phyloP scores from a whole-genome alignment of 2,113 vertebrate genomes.

The Etia nguti region DNA sequence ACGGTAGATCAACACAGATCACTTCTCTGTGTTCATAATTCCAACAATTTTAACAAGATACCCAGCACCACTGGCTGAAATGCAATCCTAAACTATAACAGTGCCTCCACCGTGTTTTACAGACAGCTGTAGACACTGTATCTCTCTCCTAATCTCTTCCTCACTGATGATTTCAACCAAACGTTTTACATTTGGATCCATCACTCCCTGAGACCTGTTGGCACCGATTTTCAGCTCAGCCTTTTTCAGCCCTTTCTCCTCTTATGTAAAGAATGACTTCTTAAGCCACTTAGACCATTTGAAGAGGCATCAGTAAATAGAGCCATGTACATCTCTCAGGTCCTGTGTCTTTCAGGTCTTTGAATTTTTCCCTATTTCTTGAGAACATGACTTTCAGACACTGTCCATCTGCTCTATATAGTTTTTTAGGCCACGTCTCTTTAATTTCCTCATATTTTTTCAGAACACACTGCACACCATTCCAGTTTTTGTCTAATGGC shows the following conservation, averaged over 20 bases:
- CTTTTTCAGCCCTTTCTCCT: not conserved
- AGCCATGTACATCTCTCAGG: not conserved
- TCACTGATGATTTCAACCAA: not conserved
- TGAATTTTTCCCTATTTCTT: not conserved
- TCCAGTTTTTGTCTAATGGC: not conserved
- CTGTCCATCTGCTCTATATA: not conserved
- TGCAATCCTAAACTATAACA: not conserved
- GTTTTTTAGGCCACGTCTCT: not conserved
- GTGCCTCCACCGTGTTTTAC: fast-evolving
- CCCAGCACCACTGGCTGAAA: not conserved
- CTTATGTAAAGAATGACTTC: not conserved
- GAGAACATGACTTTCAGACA: not conserved
- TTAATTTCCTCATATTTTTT: not conserved
- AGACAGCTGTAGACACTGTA: not conserved
- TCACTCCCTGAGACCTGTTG: not conserved
- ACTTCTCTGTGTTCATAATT: not conserved
- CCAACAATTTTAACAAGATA: not conserved
- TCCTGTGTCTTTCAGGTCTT: not conserved
- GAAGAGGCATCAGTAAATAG: not conserved
- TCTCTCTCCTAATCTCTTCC: not conserved
- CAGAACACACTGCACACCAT: too few relatives aligned
- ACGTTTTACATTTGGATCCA: not conserved
- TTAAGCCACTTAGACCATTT: not conserved
- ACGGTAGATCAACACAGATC: not conserved
- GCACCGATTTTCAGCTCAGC: not conserved